These are phyloP conservation scores for Cyprinodon tularosa DNA, from an alignment of 2,113 vertebrate species.

Conservation along the genomic window DNA sequence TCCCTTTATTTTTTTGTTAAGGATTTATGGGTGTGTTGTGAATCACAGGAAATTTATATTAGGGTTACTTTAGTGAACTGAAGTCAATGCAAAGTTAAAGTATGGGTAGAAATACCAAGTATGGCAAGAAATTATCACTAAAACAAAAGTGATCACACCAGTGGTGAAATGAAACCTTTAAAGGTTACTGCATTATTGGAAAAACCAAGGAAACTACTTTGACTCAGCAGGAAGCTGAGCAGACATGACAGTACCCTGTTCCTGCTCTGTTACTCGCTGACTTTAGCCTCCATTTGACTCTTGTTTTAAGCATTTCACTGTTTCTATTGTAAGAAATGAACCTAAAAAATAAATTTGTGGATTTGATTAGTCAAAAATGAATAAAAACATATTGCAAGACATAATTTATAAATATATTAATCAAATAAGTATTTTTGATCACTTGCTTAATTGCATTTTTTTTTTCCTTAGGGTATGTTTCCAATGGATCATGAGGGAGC, in stretches of 20 bases:
- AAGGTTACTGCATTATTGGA: background rate
- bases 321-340: background rate
- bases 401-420: no score
- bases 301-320: background rate
- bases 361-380: no score
- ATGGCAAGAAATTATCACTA: background rate
- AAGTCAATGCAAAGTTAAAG: no score
- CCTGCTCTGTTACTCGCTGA: background rate
- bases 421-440: no score
- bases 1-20: background rate
- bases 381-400: no score
- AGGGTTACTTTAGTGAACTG: no score
- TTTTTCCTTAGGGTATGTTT: no score
- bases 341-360: no score
- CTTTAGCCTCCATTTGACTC: background rate
- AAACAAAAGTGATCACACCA: slow-evolving; percentile 11
- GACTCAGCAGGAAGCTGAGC: slow-evolving; percentile 11
- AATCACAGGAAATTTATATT: background rate
- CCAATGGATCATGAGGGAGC: background rate
- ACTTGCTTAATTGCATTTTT: background rate
- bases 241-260: background rate
- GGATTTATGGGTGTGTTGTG: background rate
- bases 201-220: background rate
- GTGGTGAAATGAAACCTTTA: slow-evolving; percentile 13
- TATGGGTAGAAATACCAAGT: no score